Conservation (phyloP, 1,140 invertebrate genomes). For the Epicauta chinensis region DNA sequence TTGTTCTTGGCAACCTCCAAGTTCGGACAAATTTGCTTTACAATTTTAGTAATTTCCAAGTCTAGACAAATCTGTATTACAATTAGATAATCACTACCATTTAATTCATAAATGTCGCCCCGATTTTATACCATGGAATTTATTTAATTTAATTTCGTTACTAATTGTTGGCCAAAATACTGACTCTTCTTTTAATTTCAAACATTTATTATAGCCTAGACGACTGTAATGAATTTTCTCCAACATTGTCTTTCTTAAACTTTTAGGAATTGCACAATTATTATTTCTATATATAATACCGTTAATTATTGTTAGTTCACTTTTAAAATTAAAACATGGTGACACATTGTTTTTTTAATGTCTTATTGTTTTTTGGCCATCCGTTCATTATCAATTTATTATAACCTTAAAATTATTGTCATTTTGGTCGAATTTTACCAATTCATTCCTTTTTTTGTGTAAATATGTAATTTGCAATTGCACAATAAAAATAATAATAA, state of each 20-base stretch:
- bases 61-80: too few relatives aligned
- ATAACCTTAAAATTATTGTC: too few relatives aligned
- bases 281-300: conserved; percentile 3
- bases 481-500: too few relatives aligned
- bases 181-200: conserved; percentile 32
- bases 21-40: too few relatives aligned
- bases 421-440: too few relatives aligned
- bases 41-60: too few relatives aligned
- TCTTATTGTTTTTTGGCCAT: conserved; percentile 11
- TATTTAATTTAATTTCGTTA: conserved; percentile 39
- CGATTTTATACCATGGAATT: conserved; percentile 35
- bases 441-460: too few relatives aligned
- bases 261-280: conserved; percentile 9
- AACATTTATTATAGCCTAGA: conserved; percentile 20
- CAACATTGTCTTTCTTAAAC: conserved; percentile 13
- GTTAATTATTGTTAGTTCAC: neutral
- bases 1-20: too few relatives aligned
- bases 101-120: conserved; percentile 35
- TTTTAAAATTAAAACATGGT: conserved; percentile 9
- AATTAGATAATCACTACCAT: too few relatives aligned
- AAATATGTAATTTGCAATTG: too few relatives aligned
- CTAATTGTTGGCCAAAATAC: too few relatives aligned
- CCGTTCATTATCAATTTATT: neutral
- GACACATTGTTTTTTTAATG: neutral
- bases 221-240: conserved; percentile 18